These are phyloP conservation scores for Nannoperca obscura DNA, from an alignment of 2,797 vertebrate genomes.

Conservation along the genomic window DNA sequence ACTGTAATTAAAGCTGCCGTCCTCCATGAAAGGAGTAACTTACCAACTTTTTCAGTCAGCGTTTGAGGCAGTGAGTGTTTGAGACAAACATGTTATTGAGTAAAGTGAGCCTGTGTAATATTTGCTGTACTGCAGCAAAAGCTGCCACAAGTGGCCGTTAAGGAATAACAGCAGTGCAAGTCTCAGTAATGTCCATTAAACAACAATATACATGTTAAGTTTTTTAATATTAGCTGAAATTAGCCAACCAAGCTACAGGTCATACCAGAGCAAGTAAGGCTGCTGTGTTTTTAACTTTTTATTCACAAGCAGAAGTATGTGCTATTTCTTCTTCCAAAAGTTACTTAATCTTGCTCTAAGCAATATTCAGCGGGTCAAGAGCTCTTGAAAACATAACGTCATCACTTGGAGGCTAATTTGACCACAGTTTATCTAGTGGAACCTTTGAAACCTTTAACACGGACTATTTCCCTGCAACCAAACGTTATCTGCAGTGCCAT, in stretches of 20 bases:
- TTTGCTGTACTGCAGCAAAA: not conserved
- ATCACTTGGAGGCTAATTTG: constrained; percentile 4
- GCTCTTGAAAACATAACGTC: constrained; percentile 13
- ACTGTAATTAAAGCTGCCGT: not conserved
- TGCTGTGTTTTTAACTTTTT: not conserved
- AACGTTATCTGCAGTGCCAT: constrained; percentile 28
- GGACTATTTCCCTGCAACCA: constrained; percentile 36
- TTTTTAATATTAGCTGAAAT: not conserved
- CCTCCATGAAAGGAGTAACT: not conserved
- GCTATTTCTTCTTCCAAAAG: constrained; percentile 6
- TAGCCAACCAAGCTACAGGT: not conserved
- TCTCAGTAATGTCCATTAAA: not conserved
- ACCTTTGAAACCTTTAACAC: constrained; percentile 38
- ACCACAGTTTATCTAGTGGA: constrained; percentile 29
- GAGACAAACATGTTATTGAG: not conserved
- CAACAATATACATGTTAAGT: not conserved
- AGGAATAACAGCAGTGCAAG: not conserved
- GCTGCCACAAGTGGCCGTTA: not conserved
- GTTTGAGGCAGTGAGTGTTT: not conserved
- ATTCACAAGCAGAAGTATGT: not conserved
- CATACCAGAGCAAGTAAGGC: not conserved
- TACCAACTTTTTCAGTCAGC: not conserved
- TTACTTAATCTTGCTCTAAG: not conserved
- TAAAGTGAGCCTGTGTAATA: not conserved
- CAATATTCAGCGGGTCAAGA: not conserved